These are phyloP conservation scores for Phaethornis superciliosus DNA, from an alignment of 2,113 vertebrate species.

Conservation along the genomic window DNA sequence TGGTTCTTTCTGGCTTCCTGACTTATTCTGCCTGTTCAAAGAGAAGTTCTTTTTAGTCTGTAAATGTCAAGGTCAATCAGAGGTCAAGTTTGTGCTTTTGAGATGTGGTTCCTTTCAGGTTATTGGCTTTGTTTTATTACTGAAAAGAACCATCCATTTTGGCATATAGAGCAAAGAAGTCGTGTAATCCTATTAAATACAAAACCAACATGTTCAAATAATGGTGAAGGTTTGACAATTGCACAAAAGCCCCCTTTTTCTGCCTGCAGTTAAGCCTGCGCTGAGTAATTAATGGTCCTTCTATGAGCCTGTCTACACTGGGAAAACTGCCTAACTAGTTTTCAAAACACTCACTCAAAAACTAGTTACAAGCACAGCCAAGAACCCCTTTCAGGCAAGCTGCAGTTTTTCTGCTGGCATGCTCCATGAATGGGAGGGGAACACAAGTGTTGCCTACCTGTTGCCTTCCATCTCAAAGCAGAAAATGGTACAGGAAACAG, in stretches of 20 bases:
- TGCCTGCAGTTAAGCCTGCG: slow-evolving; percentile 7
- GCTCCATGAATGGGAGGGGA: not conserved
- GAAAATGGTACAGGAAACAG: not conserved
- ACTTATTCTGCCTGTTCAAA: slow-evolving; percentile 69
- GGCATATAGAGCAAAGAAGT: slow-evolving; percentile 69
- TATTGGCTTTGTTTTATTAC: slow-evolving; percentile 77
- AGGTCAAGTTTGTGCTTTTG: slow-evolving; percentile 74
- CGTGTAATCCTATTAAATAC: slow-evolving; percentile 70
- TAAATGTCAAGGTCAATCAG: slow-evolving; percentile 76
- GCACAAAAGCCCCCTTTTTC: slow-evolving; percentile 57
- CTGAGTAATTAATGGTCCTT: slow-evolving; percentile 56
- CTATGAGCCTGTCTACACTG: slow-evolving; percentile 7
- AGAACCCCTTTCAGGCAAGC: not conserved
- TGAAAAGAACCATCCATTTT: slow-evolving; percentile 76
- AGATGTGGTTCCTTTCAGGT: slow-evolving; percentile 68
- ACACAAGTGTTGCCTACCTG: not conserved
- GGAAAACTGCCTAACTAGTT: slow-evolving; percentile 55
- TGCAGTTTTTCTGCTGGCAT: not conserved
- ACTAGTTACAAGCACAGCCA: not conserved
- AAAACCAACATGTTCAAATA: slow-evolving; percentile 75
- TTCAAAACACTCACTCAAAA: not conserved
- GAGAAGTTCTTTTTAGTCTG: slow-evolving; percentile 55
- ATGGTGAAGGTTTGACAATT: slow-evolving; percentile 55
- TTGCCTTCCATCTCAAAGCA: not conserved
- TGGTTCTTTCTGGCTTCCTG: slow-evolving; percentile 45